Percentiles rank a stretch among this genome's conserved stretches.
Evolutionary conservation across 2,888 invertebrate genomes (phyloP).

Genomic region (Eupithecia dodoneata): DNA sequence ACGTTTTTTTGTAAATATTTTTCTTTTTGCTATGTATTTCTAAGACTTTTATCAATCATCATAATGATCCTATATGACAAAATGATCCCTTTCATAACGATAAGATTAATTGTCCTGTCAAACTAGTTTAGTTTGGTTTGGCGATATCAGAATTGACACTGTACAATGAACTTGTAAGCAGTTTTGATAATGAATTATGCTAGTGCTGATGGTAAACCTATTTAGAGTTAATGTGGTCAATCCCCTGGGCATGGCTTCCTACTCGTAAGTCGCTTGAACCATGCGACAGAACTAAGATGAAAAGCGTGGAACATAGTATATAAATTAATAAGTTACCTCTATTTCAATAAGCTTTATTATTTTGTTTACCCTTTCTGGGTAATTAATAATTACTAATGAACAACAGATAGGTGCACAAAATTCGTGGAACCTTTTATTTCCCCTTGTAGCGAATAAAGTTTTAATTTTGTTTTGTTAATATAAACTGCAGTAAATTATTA

Average conservation of each 20-base stretch:
- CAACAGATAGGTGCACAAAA: constrained; percentile 21
- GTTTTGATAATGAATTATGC: background rate
- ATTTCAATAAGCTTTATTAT: background rate
- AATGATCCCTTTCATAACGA: background rate
- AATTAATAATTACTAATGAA: constrained; percentile 23
- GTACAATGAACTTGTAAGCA: background rate
- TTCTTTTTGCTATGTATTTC: too few species aligned
- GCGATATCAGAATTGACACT: too few species aligned
- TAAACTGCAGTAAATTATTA: constrained; percentile 82
- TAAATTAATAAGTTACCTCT: background rate
- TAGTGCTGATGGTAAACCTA: background rate
- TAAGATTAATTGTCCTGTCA: background rate
- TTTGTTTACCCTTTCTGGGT: constrained; percentile 9
- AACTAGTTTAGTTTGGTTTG: background rate
- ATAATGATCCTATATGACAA: too few species aligned
- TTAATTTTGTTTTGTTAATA: constrained; percentile 80
- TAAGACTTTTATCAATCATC: too few species aligned
- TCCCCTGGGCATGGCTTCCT: background rate
- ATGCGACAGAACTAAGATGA: background rate
- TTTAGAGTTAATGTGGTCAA: background rate
- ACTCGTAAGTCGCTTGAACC: background rate
- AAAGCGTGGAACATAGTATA: background rate
- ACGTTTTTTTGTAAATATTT: too few species aligned
- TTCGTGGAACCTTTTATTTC: constrained; percentile 41
- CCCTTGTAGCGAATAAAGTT: constrained; percentile 70